A percentile compares a stretch with the other conserved stretches of the same genome.
These are phyloP conservation scores for Oscheius sp. DNA, from an alignment of 1,140 invertebrate species.

Conservation along the genomic window DNA sequence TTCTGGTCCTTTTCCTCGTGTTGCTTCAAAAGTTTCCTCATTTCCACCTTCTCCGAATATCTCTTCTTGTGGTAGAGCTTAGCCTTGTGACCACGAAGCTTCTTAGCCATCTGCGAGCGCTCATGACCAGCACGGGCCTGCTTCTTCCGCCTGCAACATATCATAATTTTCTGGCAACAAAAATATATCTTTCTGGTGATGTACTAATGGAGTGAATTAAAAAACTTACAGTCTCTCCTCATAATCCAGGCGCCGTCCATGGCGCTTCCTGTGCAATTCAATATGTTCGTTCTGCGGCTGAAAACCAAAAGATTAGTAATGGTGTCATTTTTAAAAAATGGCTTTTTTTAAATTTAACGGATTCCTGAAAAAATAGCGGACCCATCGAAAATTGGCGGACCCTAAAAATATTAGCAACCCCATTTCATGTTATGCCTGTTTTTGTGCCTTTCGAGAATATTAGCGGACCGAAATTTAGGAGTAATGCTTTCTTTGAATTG, in stretches of 20 bases:
- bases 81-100: conserved; percentile 89
- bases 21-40: conserved; percentile 62
- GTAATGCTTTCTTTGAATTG: too few relatives aligned
- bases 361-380: neutral
- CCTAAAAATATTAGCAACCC: too few relatives aligned
- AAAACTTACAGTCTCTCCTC: conserved; percentile 76
- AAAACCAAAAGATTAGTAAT: conserved; percentile 33
- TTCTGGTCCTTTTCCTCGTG: conserved; percentile 72
- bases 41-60: conserved; percentile 80
- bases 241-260: conserved; percentile 93
- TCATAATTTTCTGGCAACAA: neutral
- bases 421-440: too few relatives aligned
- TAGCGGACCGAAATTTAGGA: too few relatives aligned
- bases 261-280: conserved; percentile 89
- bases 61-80: conserved; percentile 96
- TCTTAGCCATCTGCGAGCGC: conserved; percentile 81
- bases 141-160: conserved; percentile 74
- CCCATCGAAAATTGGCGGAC: too few relatives aligned
- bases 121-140: conserved; percentile 89
- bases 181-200: neutral
- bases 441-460: too few relatives aligned
- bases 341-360: neutral
- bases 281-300: conserved; percentile 99
- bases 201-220: neutral
- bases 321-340: too few relatives aligned